Base-by-base conservation (phyloP, 2,113 vertebrate genomes). In the Gambusia holbrooki region DNA sequence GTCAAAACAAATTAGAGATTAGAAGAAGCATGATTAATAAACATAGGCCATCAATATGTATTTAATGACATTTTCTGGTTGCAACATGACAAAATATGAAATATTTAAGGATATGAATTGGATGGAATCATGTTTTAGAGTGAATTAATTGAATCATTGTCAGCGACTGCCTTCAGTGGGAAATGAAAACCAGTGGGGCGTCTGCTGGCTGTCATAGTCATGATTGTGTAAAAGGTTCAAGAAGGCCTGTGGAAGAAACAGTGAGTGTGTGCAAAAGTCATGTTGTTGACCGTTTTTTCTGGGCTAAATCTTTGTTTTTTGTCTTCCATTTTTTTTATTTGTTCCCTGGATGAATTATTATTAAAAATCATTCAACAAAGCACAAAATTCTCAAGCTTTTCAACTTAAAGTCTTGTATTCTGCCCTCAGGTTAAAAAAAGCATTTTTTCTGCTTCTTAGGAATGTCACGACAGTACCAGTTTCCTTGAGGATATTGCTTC, bases 381-480 rank as follows among this genome's bases (percentile, higher is more conserved):
- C 29, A 48, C 1, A 1, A 51, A 83, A 73, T 80, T 84, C 79
- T 75, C 72, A 81, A 81, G 87, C 71, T 32, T 85, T 87, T 85
- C 84, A 63, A 66, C 73, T 79, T 78, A 71, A 28, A 58, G 29
- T 71, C 85, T 77, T 79, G 66, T 68, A 35, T 80, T 84, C 79
- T 74, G 66, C 79, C 80, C 69, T 13, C 9, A 80, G 82, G 81
- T 81, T 77, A 76, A 84, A 77, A 84, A 74, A 72, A 76, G 58
- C 94, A 22, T 25, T 62, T 37, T 90, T 94, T 91, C 93, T 77
- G 84, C 91, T 92, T 75, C 94, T 95, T 93, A 95, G 94, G 96
- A 96, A 96, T 96, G 95, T 94, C 96, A 95, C 97, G 96, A 95
- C 95, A 96, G 95, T 95, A 86, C 89, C 83, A 88, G 89, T 95